Percentiles rank a stretch among this genome's conserved stretches.
Evolutionary conservation across 2,797 vertebrate species (phyloP).

Genomic region (Oreochromis mossambicus): DNA sequence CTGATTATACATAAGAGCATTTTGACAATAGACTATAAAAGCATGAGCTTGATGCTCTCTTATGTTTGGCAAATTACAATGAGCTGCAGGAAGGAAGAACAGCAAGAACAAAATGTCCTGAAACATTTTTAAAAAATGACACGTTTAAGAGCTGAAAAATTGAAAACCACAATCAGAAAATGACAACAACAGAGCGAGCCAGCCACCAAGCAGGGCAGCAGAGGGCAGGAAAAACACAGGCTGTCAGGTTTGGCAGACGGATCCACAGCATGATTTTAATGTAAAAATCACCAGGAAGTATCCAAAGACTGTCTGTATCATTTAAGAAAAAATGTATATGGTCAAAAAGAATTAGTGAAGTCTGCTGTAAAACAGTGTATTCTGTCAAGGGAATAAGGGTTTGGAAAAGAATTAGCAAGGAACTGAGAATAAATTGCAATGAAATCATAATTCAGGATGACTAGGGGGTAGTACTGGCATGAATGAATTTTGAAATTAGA

Average conservation of each 20-base stretch:
- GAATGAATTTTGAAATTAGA: neutral
- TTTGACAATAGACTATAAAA: neutral
- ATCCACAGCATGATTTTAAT: neutral
- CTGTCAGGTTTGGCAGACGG: neutral
- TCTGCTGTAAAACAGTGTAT: neutral
- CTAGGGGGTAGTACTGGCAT: neutral
- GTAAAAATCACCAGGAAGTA: neutral
- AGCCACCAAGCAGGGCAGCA: neutral
- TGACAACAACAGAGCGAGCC: neutral
- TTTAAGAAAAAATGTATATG: neutral
- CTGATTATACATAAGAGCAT: constrained; percentile 1
- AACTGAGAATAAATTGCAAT: neutral
- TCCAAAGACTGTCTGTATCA: neutral
- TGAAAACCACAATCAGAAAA: neutral
- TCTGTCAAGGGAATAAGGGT: neutral
- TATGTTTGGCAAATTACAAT: neutral
- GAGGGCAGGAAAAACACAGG: constrained; percentile 3
- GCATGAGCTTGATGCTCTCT: neutral
- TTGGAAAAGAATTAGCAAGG: neutral
- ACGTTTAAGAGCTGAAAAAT: neutral
- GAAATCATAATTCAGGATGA: neutral
- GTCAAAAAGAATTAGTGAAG: neutral
- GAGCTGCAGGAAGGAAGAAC: neutral
- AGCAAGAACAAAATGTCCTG: constrained; percentile 27
- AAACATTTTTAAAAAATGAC: neutral